Evolutionary conservation across 2,888 invertebrate species (phyloP), one percentile per base, ranked within the genome.

Genomic region (Elegia similella): DNA sequence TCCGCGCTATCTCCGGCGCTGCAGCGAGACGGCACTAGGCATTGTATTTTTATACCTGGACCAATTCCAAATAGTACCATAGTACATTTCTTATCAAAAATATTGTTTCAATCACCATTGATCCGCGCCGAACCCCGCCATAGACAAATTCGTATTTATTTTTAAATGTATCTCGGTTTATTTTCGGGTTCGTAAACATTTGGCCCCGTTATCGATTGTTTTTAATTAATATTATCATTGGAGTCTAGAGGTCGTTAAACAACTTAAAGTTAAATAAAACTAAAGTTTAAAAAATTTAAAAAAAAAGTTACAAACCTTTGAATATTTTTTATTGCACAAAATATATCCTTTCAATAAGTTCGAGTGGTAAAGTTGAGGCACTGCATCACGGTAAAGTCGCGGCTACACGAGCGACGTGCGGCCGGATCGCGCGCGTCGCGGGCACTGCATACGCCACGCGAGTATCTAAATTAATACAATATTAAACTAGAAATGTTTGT

Each of bases 11-110:
- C 72, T 66, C 84, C 85, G 85, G 75, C 83, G 76, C 78, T 76
- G 80, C 78, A 78, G 63, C 75, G 81, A 80, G 82, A 80, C 75
- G 63, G 64, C 46, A 58, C 78, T 80, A 83, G 80, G 82, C 78
- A 85, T 86, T 86, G 88, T 90, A 89, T 90, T 90, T 90, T 87
- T 86, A 80, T 80, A 87, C 83, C 88, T 90, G 90, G 90, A 87
- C 73, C 64, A 64, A 65, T 65, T 89, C 90, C 90, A 90, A 90
- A 87, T 88, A 86, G 84, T 84, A 84, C 86, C 82, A 87, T 88
- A 86, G 84, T 84, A 84, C 87, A 82, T 84, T 62, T 66, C 75
- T 77, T 83, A 87, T 86, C 85, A 86, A 75, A 78, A 75, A 73
- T 69, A 65, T 63, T 62, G 60, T 61, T 62, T 61, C 55, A 64